Conservation (phyloP, 1,140 invertebrate genomes). For the Geopemphigus sp. region DNA sequence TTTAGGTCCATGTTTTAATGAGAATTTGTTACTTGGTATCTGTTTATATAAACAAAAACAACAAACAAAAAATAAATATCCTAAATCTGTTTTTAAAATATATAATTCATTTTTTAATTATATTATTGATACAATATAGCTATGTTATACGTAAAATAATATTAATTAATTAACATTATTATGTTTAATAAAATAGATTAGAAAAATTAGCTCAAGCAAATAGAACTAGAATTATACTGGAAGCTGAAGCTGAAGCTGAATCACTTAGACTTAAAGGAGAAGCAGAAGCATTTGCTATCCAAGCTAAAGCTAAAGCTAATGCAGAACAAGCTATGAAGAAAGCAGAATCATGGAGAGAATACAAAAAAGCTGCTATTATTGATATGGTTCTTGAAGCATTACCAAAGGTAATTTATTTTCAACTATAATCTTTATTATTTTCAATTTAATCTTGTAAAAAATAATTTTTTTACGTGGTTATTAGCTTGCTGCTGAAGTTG, state of each 20-base stretch:
- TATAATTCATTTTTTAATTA: too few species aligned
- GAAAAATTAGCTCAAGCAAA: constrained; percentile 94
- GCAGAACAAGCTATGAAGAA: constrained; percentile 96
- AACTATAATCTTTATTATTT: background rate
- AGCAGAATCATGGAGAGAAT: constrained; percentile 94
- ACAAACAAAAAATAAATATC: too few species aligned
- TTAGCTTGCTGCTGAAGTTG: constrained; percentile 91
- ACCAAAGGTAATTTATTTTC: constrained; percentile 72
- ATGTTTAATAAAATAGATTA: constrained; percentile 60
- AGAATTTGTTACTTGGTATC: too few species aligned
- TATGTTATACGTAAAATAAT: too few species aligned
- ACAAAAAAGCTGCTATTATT: constrained; percentile 93
- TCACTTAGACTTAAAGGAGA: constrained; percentile 77
- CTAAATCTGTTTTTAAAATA: too few species aligned
- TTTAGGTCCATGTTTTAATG: too few species aligned
- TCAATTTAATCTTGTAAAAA: background rate
- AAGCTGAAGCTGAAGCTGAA: constrained; percentile 94
- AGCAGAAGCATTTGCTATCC: constrained; percentile 90
- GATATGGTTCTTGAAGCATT: constrained; percentile 96
- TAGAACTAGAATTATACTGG: constrained; percentile 75
- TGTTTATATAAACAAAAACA: too few species aligned
- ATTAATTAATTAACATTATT: background rate
- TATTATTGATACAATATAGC: too few species aligned
- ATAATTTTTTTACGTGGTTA: constrained; percentile 51
- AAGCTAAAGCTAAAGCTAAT: constrained; percentile 91